A percentile compares a stretch with the other conserved stretches of the same genome.
These are phyloP conservation scores for Syrrhaptes paradoxus DNA, from an alignment of 2,113 vertebrate genomes.

Conservation along the genomic window DNA sequence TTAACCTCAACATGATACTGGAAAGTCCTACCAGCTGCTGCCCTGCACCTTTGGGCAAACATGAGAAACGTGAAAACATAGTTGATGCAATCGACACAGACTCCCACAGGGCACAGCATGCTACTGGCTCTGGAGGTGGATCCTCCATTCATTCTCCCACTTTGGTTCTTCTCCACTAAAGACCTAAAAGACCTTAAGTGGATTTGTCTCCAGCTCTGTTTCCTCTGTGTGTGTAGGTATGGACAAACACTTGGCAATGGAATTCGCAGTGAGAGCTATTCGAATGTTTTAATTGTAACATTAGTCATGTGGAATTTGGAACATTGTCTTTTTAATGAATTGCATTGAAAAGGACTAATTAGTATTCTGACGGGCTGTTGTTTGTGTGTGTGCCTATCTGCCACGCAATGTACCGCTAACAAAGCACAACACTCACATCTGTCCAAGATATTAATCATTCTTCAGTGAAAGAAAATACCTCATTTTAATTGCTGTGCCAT, in stretches of 20 bases:
- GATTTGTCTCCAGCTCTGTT: neutral
- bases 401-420: neutral
- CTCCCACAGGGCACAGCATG: neutral
- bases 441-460: constrained; percentile 43
- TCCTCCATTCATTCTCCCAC: neutral
- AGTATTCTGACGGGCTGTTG: neutral
- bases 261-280: constrained; percentile 3
- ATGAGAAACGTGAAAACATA: neutral
- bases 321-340: constrained; percentile 29
- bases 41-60: neutral
- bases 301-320: constrained; percentile 10
- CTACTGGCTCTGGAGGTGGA: neutral
- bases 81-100: neutral
- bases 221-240: neutral
- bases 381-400: constrained; percentile 13
- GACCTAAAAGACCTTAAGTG: neutral
- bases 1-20: neutral
- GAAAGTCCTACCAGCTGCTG: neutral
- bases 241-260: neutral
- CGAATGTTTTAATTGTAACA: constrained; percentile 22
- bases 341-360: constrained; percentile 12
- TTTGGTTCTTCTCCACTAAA: neutral
- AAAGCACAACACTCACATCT: constrained; percentile 30
- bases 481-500: neutral
- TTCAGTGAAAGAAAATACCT: constrained; percentile 17